phyloP scores from a whole-genome alignment of 2,888 invertebrate genomes.

The Abrostola tripartita region DNA sequence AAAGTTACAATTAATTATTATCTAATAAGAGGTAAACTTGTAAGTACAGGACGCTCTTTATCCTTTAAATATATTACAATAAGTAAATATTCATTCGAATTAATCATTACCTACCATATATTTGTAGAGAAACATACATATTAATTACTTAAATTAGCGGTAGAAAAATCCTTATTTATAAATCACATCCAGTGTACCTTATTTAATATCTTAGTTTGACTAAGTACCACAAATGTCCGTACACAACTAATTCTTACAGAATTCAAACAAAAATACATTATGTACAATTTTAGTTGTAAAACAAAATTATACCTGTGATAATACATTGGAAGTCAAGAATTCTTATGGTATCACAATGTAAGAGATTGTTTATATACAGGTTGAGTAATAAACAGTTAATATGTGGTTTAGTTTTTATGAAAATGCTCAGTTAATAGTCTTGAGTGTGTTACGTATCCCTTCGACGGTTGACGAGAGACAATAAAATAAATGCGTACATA shows the following conservation, averaged over 20 bases:
- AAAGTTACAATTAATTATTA: conserved; percentile 34
- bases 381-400: background rate
- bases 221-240: conserved; percentile 63
- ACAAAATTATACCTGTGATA: no score
- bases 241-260: conserved; percentile 38
- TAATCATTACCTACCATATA: conserved; percentile 15
- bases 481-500: conserved; percentile 12
- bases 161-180: conserved; percentile 52
- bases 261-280: conserved; percentile 24
- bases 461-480: background rate
- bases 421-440: background rate
- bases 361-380: background rate
- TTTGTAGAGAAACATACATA: conserved; percentile 27
- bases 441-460: background rate
- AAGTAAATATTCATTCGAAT: background rate
- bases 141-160: conserved; percentile 39
- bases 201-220: conserved; percentile 67
- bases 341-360: no score
- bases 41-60: conserved; percentile 16
- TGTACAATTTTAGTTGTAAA: conserved; percentile 4
- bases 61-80: background rate
- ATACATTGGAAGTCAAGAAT: no score
- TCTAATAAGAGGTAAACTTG: conserved; percentile 51
- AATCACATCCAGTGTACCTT: conserved; percentile 67
- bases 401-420: background rate